These are phyloP conservation scores for Ophiothrix spiculata DNA, from an alignment of 35 echinoderm and acorn worm species.

Conservation along the genomic window DNA sequence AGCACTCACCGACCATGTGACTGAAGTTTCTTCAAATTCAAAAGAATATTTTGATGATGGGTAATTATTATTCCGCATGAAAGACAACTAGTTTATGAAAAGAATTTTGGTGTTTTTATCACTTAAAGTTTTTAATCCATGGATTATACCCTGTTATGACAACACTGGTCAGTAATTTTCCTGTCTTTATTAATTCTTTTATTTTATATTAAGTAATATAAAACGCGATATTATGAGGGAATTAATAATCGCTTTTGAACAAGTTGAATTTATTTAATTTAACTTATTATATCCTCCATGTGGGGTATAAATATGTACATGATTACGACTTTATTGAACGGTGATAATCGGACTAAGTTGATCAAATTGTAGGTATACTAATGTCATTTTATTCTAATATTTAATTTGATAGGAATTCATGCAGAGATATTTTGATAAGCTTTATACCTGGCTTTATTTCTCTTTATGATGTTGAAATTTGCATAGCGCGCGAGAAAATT, in stretches of 20 bases:
- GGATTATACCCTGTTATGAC: not conserved
- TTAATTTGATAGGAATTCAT: no score
- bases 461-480: no score
- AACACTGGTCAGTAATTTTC: not conserved
- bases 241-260: not conserved
- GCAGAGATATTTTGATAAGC: no score
- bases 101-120: slow-evolving; percentile 11
- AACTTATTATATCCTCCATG: not conserved
- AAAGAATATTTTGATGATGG: not conserved
- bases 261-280: not conserved
- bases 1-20: not conserved
- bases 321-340: not conserved
- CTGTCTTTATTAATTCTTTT: not conserved
- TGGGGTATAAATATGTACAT: not conserved
- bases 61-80: not conserved
- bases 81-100: not conserved
- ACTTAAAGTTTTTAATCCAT: not conserved
- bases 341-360: not conserved
- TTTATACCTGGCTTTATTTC: no score
- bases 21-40: not conserved
- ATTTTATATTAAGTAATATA: not conserved
- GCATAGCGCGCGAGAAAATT: no score
- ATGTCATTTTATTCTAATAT: no score
- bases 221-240: not conserved
- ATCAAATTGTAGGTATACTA: no score